phyloP scores from a whole-genome alignment of 2,797 vertebrate genomes.

The Chaenodraco wilsoni region DNA sequence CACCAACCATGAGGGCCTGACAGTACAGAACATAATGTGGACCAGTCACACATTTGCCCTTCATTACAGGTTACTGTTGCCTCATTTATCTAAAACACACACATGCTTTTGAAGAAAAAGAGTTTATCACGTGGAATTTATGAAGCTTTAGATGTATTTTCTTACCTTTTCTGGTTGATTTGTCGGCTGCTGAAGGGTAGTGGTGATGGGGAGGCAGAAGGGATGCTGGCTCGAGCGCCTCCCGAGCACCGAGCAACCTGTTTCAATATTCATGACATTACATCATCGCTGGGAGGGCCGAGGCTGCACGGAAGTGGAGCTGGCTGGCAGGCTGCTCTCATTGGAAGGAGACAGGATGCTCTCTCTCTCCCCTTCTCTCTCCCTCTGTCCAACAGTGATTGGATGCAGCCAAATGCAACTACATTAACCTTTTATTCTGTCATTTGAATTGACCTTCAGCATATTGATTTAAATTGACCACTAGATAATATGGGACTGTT shows the following conservation, averaged over 20 bases:
- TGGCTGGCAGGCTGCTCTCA: constrained; percentile 47
- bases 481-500: background rate
- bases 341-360: constrained; percentile 52
- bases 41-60: constrained; percentile 51
- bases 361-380: constrained; percentile 16
- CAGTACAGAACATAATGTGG: constrained; percentile 41
- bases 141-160: background rate
- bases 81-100: background rate
- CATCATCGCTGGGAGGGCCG: constrained; percentile 77
- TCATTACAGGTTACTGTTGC: constrained; percentile 41
- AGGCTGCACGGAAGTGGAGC: constrained; percentile 45
- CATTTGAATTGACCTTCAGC: constrained; percentile 37
- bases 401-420: constrained; percentile 13
- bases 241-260: constrained; percentile 74
- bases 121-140: background rate
- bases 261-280: constrained; percentile 83
- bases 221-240: constrained; percentile 78
- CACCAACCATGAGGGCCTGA: constrained; percentile 59
- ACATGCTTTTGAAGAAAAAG: background rate
- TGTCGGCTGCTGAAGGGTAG: constrained; percentile 59
- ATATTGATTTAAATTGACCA: background rate
- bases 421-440: constrained; percentile 29
- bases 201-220: constrained; percentile 69
- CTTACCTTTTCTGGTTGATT: constrained; percentile 73
- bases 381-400: constrained; percentile 31